Evolutionary conservation across 1,140 invertebrate species (phyloP), one percentile per base, ranked within the genome.

Genomic region (Scaptodrosophila lebanonensis): DNA sequence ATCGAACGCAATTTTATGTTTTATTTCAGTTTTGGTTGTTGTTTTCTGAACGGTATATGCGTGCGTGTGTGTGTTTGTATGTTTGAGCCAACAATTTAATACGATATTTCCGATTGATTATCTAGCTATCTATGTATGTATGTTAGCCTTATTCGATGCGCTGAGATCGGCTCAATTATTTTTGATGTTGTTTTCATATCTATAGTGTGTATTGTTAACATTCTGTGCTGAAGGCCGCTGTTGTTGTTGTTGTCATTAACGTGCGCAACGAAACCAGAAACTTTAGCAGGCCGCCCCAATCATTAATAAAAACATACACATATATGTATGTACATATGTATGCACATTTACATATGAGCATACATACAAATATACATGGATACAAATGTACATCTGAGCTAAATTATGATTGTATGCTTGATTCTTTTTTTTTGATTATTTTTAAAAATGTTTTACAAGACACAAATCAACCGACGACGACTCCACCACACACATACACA

Each of bases 191-290:
- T 30, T 16, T 17, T 13, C 40, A 39, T 20, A 30, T 15, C 12
- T 29, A 12, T 30, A 40, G n/a, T n/a, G n/a, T n/a, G n/a, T 51
- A 63, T 58, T 63, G 60, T 63, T 63, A 63, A 63, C 58, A 63
- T 63, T 58, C 53, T 51, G 60, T 40, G 35, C 3, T 38, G 60
- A 63, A 63, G 60, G 60, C 60, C 60, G 22, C 8, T 25, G 22
- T 25, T 25, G 22, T 61, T 54, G 45, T 13, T 49, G 36, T 20
- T 27, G 45, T 50, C 42, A 36, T 42, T 58, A 53, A 56, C 53
- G 44, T 45, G 40, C 35, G 22, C 45, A 44, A 57, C 52, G 47
- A 58, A 63, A 63, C 60, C 60, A 63, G 60, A 63, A 63, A 63
- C 60, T 62, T 63, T 63, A 63, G 47, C 53, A 44, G 38, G 27